These are phyloP conservation scores for Allygus modestus DNA, from an alignment of 2,888 invertebrate genomes.

Conservation along the genomic window DNA sequence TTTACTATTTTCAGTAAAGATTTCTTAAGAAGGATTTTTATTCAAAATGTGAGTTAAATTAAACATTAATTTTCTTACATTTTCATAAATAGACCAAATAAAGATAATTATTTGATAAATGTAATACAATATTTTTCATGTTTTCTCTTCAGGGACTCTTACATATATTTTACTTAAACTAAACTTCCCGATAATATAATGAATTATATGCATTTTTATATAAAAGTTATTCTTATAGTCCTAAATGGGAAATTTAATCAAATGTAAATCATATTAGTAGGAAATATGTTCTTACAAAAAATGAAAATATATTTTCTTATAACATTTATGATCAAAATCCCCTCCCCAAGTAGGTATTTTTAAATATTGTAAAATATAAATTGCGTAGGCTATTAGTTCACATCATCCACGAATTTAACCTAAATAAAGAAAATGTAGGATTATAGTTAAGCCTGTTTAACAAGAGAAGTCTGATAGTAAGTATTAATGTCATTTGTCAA, in stretches of 20 bases:
- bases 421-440: background rate
- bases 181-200: conserved; percentile 13
- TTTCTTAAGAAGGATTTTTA: no score
- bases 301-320: conserved; percentile 33
- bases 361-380: background rate
- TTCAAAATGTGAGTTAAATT: no score
- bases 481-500: background rate
- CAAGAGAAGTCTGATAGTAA: background rate
- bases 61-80: no score
- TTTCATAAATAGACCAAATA: no score
- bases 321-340: conserved; percentile 2
- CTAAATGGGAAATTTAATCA: background rate
- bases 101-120: no score
- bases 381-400: background rate
- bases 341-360: background rate
- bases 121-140: no score
- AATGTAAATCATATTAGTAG: background rate
- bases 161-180: no score
- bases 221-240: background rate
- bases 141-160: no score
- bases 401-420: background rate
- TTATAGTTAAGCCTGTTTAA: background rate
- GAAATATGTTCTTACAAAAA: background rate
- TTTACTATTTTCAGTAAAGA: no score
- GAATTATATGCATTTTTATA: conserved; percentile 13